Evolutionary conservation across 1,140 invertebrate genomes (phyloP), one percentile per base, ranked within the genome.

Genomic region (Sminthurides bifidus): DNA sequence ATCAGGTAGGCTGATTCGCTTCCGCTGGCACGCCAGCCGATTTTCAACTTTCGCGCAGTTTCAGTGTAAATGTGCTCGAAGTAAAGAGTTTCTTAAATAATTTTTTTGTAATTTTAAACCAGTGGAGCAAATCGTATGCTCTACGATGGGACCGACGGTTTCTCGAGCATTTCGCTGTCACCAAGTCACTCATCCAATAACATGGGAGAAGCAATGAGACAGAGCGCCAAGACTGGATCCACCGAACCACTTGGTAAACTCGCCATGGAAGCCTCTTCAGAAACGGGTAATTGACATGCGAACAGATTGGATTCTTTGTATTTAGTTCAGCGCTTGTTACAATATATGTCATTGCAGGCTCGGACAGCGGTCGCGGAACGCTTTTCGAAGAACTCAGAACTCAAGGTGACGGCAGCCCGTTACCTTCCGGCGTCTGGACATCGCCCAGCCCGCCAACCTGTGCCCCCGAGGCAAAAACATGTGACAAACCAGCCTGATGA

Each of bases 41-140:
- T 19, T 30, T 41, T 29, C 19, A 24, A 52, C 23, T 35, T 17
- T n/a, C 8, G 15, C 17, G 40, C 15, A 52, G 19, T 24, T 23
- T n/a, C n/a, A n/a, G n/a, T n/a, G n/a, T n/a, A n/a, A n/a, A n/a
- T n/a, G n/a, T n/a, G n/a, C n/a, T n/a, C n/a, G n/a, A n/a, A n/a
- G n/a, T 15, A 12, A 19, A 15, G 8, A 44, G 19, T 46, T 19
- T 10, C 6, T 44, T 41, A 12, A 17, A 6, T 52, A 10, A 17
- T 43, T 52, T 41, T 8, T 15, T 44, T 41, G 35, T 21, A 27
- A 15, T 45, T 56, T 56, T 15, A 54, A 56, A 65, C 56, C 64
- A 79, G 76, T 58, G 75, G 78, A 63, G 77, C 78, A 12, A 81
- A 81, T 64, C 73, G 74, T 58, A 73, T 73, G 49, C 66, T 81